These are phyloP conservation scores for Mandrillus leucophaeus DNA, from an alignment of 2,113 vertebrate genomes.

Conservation along the genomic window DNA sequence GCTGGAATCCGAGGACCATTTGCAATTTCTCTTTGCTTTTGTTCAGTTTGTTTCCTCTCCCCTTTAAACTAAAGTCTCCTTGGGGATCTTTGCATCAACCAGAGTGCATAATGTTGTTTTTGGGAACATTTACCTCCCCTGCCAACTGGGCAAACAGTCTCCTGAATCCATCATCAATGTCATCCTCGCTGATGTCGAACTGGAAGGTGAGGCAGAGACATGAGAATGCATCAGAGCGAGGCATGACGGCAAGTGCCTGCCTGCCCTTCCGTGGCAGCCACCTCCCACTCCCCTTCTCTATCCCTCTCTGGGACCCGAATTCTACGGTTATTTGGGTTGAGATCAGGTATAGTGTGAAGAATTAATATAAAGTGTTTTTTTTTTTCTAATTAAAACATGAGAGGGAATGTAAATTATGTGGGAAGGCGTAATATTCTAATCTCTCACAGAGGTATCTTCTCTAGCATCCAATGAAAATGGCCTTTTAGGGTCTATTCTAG, in stretches of 20 bases:
- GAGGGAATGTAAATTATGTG: neutral
- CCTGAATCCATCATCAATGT: conserved; percentile 84
- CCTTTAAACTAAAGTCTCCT: neutral
- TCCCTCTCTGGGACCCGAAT: neutral
- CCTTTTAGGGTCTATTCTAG: neutral
- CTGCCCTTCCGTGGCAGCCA: rapidly evolving
- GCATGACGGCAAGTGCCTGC: rapidly evolving
- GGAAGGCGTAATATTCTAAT: neutral
- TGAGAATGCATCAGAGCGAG: rapidly evolving
- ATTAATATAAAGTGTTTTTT: too few species aligned
- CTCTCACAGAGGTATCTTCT: neutral
- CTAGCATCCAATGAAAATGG: neutral
- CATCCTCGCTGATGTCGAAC: conserved; percentile 82
- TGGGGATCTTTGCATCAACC: neutral
- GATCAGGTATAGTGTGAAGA: neutral
- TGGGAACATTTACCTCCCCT: conserved; percentile 82
- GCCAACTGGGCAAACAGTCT: conserved; percentile 85
- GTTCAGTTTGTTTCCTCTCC: neutral
- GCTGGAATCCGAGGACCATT: rapidly evolving
- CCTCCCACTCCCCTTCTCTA: rapidly evolving
- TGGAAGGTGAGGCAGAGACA: conserved; percentile 15
- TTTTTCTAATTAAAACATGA: neutral
- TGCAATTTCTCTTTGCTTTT: neutral
- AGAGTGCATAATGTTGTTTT: rapidly evolving
- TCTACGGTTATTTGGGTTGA: neutral